These are phyloP conservation scores for Sturnira hondurensis DNA, from an alignment of 2,113 vertebrate genomes.

Conservation along the genomic window DNA sequence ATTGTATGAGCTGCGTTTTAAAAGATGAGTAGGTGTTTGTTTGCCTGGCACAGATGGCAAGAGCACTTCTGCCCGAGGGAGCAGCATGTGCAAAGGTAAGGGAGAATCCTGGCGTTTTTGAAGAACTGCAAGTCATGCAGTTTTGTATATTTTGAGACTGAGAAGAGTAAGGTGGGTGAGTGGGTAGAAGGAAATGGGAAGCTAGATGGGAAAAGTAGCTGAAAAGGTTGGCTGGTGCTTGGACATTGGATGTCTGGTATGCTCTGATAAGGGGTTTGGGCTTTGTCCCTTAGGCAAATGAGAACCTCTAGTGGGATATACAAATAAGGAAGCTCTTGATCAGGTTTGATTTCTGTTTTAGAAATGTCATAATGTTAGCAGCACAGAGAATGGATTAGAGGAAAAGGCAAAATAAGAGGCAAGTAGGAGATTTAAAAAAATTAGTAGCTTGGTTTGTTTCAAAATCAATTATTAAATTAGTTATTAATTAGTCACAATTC, in stretches of 20 bases:
- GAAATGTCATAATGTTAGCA: not conserved
- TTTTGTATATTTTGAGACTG: not conserved
- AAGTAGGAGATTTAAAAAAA: not conserved
- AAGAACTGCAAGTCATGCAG: constrained; percentile 2
- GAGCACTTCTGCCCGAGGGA: not conserved
- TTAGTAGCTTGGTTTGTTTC: not conserved
- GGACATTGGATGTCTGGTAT: not conserved
- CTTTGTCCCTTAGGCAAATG: not conserved
- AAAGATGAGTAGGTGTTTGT: constrained; percentile 56
- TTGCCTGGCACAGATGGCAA: not conserved
- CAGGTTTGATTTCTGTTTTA: not conserved
- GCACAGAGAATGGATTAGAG: not conserved
- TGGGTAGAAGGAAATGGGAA: constrained; percentile 22
- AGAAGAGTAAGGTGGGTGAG: constrained; percentile 26
- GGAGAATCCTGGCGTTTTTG: constrained; percentile 1
- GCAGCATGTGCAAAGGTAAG: not conserved
- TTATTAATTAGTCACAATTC: not conserved
- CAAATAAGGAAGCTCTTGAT: not conserved
- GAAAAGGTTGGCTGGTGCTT: not conserved
- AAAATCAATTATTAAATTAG: not conserved
- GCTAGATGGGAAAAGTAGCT: not conserved
- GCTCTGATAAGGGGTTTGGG: not conserved
- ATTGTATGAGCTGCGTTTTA: not conserved
- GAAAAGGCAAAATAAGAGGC: not conserved
- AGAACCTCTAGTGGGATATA: not conserved